Conservation (phyloP, 1,140 invertebrate species). For the Drosophila rufa region DNA sequence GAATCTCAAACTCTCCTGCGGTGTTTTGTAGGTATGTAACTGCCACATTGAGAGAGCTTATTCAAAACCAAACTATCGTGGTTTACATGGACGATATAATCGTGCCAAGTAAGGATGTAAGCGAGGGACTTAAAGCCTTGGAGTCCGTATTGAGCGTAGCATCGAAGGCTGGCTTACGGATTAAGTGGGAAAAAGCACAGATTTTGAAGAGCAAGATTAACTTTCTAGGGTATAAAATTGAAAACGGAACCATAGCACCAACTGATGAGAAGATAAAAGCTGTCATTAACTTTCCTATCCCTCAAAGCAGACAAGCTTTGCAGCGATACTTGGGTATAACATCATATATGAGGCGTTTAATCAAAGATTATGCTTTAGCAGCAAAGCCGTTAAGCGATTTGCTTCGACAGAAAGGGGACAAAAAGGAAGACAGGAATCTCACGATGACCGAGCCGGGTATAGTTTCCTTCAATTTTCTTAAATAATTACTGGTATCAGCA, state of each 20-base stretch:
- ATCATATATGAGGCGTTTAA: constrained; percentile 1
- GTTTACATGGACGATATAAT: constrained; percentile 9
- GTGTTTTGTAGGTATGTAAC: neutral
- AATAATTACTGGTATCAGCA: no score
- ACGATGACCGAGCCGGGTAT: no score
- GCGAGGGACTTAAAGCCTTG: neutral
- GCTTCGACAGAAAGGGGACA: neutral
- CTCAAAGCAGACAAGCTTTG: neutral
- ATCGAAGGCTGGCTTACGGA: no score
- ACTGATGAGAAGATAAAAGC: constrained; percentile 1
- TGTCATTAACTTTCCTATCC: constrained; percentile 3
- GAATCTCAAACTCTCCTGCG: constrained; percentile 9
- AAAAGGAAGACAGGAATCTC: no score
- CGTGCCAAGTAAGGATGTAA: neutral
- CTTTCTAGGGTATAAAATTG: constrained; percentile 1
- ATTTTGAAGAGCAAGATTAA: neutral
- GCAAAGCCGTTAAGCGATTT: neutral
- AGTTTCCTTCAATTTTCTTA: no score
- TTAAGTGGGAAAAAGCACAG: no score
- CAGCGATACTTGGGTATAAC: constrained; percentile 9
- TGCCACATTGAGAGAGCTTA: neutral
- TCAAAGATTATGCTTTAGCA: constrained; percentile 1
- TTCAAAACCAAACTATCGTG: constrained; percentile 3
- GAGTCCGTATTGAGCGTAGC: no score
- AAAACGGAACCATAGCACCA: constrained; percentile 10